Evolutionary conservation across 2,888 invertebrate species (phyloP), one percentile per base, ranked within the genome.

Genomic region (Cephus pygmeus): DNA sequence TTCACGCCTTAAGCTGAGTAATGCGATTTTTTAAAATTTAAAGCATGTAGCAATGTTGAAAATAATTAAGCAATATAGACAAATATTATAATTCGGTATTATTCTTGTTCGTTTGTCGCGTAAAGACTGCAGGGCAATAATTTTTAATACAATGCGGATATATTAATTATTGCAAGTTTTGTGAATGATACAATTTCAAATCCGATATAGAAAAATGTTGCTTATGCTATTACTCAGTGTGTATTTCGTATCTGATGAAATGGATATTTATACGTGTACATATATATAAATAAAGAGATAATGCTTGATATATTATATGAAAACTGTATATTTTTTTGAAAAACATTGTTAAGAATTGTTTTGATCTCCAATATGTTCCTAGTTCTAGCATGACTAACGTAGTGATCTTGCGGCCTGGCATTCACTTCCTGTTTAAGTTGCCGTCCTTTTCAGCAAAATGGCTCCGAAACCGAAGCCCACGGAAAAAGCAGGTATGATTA

Each of bases 381-480:
- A 56, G 56, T 56, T 56, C 9, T 9, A 15, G 23, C 23, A 56
- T 3, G 56, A 56, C 56, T 56, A 23, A 9, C 56, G 56, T 56
- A 56, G 56, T 56, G 9, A 56, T 56, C 23, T 23, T 56, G 23
- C 56, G 56, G 56, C 56, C 23, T 23, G 1, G 31, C 31, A 15
- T 34, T 71, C 11, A 77, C 56, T 75, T 81, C 77, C 73, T 31
- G 34, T 11, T 33, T 68, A 0, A 73, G 34, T 12, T 81, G 23
- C 76, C 79, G 78, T 83, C 90, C 92, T 92, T 92, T 92, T 91
- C 89, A 89, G 85, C 91, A 95, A 94, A 93, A 97, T 97, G 97
- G 96, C 96, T 94, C 97, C 97, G 92, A 97, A 97, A 94, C 95
- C 93, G 84, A 94, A 94, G 90, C 91, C 96, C 91, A 94, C 96